Conservation (phyloP, 2,888 invertebrate genomes). For the Proisotoma minuta region DNA sequence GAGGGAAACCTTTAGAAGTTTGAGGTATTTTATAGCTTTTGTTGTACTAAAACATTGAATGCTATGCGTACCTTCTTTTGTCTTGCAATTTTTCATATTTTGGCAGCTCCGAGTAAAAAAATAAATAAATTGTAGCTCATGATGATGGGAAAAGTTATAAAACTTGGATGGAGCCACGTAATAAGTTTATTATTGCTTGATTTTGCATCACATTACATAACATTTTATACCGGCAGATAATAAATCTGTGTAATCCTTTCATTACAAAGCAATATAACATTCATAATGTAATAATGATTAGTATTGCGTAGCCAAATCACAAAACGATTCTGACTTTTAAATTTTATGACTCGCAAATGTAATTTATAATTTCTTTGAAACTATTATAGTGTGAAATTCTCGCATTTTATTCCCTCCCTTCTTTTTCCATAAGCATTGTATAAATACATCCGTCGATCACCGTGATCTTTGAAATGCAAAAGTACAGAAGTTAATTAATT, state of each 20-base stretch:
- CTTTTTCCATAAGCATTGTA: too few relatives aligned
- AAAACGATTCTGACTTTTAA: constrained; percentile 2
- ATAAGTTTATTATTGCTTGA: too few relatives aligned
- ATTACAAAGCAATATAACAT: constrained; percentile 5
- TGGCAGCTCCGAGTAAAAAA: too few relatives aligned
- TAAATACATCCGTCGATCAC: too few relatives aligned
- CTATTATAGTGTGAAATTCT: constrained; percentile 1
- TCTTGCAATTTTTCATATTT: constrained; percentile 1
- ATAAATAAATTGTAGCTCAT: too few relatives aligned
- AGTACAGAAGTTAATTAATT: too few relatives aligned
- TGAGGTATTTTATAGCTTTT: not conserved
- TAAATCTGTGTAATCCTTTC: constrained; percentile 5
- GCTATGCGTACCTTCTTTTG: too few relatives aligned
- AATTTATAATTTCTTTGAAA: not conserved
- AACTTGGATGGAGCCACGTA: too few relatives aligned
- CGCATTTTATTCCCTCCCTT: not conserved
- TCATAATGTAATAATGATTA: constrained; percentile 6
- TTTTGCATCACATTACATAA: not conserved
- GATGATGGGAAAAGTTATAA: too few relatives aligned
- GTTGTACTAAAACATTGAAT: not conserved
- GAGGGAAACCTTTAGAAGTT: too few relatives aligned
- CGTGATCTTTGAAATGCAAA: too few relatives aligned
- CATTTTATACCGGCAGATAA: not conserved
- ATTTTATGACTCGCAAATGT: constrained; percentile 2
- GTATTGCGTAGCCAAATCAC: too few relatives aligned